phyloP scores from a whole-genome alignment of 2,797 vertebrate genomes.

The Lemur catta region DNA sequence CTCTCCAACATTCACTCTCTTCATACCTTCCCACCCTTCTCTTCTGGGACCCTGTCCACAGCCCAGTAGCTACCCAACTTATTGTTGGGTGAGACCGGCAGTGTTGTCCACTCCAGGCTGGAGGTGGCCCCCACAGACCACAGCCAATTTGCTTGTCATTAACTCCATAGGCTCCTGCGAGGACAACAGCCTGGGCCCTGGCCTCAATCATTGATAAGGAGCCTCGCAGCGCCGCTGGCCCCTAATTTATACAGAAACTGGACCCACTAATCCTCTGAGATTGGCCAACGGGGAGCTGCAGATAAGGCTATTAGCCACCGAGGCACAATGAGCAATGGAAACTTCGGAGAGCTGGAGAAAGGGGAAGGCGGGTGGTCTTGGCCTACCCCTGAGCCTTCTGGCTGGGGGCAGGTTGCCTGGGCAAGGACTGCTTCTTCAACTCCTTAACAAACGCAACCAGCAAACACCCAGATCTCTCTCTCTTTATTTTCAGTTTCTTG shows the following conservation, averaged over 20 bases:
- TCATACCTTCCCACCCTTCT: not conserved
- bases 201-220: not conserved
- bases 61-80: not conserved
- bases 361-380: not conserved
- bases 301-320: not conserved
- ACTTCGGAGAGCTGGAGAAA: not conserved
- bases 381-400: not conserved
- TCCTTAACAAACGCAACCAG: not conserved
- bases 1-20: not conserved
- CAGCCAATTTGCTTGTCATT: not conserved
- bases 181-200: constrained; percentile 66
- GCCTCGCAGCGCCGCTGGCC: not conserved
- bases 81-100: not conserved
- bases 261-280: not conserved
- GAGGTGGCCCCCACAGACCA: not conserved
- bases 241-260: constrained; percentile 34
- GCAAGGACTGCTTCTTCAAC: not conserved
- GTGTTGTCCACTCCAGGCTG: not conserved
- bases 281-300: not conserved
- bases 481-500: constrained; percentile 72
- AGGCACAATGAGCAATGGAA: not conserved
- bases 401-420: not conserved
- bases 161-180: constrained; percentile 70
- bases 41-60: not conserved
- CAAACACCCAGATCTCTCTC: constrained; percentile 16